Evolutionary conservation across 2,888 invertebrate genomes (phyloP), one percentile per base, ranked within the genome.

Genomic region (Drosophila dives): DNA sequence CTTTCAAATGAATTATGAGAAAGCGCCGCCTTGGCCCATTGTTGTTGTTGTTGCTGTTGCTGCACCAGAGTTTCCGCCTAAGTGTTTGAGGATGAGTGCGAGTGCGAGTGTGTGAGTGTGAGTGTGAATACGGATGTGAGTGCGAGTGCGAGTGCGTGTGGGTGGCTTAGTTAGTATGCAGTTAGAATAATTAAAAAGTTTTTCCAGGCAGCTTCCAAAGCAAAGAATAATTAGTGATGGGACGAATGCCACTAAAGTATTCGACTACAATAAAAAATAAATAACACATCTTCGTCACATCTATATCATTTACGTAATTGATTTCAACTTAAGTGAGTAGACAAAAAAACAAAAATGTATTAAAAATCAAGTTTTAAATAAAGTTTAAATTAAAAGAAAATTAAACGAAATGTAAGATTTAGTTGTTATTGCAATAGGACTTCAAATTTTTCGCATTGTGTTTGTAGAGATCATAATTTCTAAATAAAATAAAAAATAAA

Each of bases 1-100:
- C 86, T 85, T 77, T 73, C 81, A 85, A 86, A 88, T 89, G 89
- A 88, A 86, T 88, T 88, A 86, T 88, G 84, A 68, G 79, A 83
- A 77, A 80, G 83, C 86, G 75, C 80, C 83, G 83, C 86, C 84
- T 88, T 75, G 61, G 72, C 55, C 72, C 72, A 84, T 86, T 83
- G 59, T 51, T 49, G 26, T 20, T 20, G 15, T 26, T 34, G 85
- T 80, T 82, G 85, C 70, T 70, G 60, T 54, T 51, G 32, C 17
- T 26, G 23, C 23, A 55, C 54, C 53, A 55, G 50, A 48, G 60
- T 61, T 68, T 51, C 53, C 53, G 59, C 40, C 34, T 34, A 17
- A n/a, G 26, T 58, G 34, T 48, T 32, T 29, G 42, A 51, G 40
- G 20, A 33, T 20, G 40, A 11, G 49, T 36, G 29, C 56, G 48